Evolutionary conservation across 2,113 vertebrate species (phyloP), one percentile per base, ranked within the genome.

Genomic region (Phainopepla nitens): DNA sequence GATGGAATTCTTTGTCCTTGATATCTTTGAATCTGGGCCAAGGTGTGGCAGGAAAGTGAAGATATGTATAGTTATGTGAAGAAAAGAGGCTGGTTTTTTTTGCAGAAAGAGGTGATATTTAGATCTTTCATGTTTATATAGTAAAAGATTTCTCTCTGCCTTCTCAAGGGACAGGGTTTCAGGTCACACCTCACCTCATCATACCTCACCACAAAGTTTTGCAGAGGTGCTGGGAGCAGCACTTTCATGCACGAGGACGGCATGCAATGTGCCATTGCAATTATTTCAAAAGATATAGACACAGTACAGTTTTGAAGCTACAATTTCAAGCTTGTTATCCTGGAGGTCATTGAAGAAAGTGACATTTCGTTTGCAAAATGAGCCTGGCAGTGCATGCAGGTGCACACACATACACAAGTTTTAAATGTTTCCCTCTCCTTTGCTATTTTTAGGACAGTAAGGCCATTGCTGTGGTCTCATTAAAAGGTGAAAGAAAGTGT

Each of bases 271-370:
- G 5, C 56, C 45, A 20, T 47, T 81, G 87, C 77, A 76, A 33
- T 65, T 27, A 35, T 54, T 77, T 69, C 62, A 15, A 53, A 65
- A 92, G 54, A 4, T 47, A 6, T 15, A 31, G 53, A 20, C 81
- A 88, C 14, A 17, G 24, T 42, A 11, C 50, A 45, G 31, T 45
- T 79, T 61, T 80, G 82, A 90, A 90, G 71, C 12, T 50, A 25
- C 50, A 27, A 13, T 93, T 82, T 88, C 92, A 80, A 92, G 76
- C 79, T 92, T 78, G 79, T 96, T 95, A 83, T 77, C 50, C 2
- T 24, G 39, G 79, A 70, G 89, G 90, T 93, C 86, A 54, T 23
- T 61, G 79, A 36, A 83, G 86, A 94, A 70, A 2, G 0, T 57
- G 85, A 83, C 79, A 65, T 53, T 73, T 57, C 10, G 6, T 83